Evolutionary conservation across 2,113 vertebrate species (phyloP), one percentile per base, ranked within the genome.

Genomic region (Stegastes partitus): DNA sequence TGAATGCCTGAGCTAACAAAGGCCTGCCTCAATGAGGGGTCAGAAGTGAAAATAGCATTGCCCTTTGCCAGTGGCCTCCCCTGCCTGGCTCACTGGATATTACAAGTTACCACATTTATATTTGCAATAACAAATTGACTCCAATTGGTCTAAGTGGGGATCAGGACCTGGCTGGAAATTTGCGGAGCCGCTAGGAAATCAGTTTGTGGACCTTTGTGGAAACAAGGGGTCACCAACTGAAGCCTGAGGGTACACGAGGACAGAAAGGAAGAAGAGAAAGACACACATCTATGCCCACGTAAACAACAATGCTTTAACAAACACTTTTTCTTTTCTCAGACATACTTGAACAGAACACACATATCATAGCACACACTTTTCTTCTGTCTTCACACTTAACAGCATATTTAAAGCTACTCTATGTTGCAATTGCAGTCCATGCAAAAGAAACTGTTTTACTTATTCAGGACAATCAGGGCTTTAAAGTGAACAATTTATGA

Each of bases 91-190:
- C 90, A 88, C 87, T 93, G 92, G 91, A 94, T 94, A 94, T 95
- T 95, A 95, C 93, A 93, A 92, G 87, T 94, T 91, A 93, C 90
- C 92, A 95, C 94, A 94, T 94, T 90, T 93, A 94, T 95, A 94
- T 94, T 95, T 95, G 91, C 90, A 95, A 94, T 92, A 95, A 94
- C 94, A 95, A 95, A 95, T 95, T 96, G 94, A 94, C 90, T 93
- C 90, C 92, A 94, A 95, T 94, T 89, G 93, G 91, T 86, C 90
- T 94, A 95, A 94, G 92, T 94, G 89, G 91, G 88, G 93, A 94
- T 95, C 91, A 93, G 78, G 91, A 93, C 94, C 91, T 61, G 74
- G 86, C 83, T 88, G 86, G 87, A 92, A 85, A 92, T 93, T 49
- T 90, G 79, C 83, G 73, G 79, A 5, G 71, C 59, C 23, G 25